phyloP scores from a whole-genome alignment of 2,888 invertebrate species.

The Caenorhabditis sp. region DNA sequence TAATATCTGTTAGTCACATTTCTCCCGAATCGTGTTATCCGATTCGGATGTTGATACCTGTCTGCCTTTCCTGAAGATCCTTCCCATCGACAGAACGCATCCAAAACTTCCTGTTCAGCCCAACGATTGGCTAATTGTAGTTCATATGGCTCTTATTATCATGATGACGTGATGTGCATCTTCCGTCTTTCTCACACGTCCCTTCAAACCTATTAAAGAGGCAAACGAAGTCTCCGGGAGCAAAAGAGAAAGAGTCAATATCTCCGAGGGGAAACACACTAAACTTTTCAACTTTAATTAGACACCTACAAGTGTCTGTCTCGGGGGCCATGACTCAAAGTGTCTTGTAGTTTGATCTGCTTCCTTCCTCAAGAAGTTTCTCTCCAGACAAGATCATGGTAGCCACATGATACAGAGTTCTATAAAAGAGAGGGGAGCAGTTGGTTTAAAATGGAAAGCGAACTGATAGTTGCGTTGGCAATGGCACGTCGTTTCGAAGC shows the following conservation, averaged over 20 bases:
- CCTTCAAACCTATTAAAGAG: constrained; percentile 36
- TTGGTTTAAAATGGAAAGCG: too few relatives aligned
- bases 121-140: constrained; percentile 21
- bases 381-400: too few relatives aligned
- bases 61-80: background rate
- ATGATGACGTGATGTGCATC: constrained; percentile 43
- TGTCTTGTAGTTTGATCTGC: constrained; percentile 40
- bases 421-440: too few relatives aligned
- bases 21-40: constrained; percentile 7
- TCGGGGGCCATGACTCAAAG: constrained; percentile 33
- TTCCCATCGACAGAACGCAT: background rate
- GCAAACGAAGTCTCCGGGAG: constrained; percentile 6
- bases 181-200: constrained; percentile 47
- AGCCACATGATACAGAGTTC: too few relatives aligned
- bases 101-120: background rate
- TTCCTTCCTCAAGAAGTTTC: background rate
- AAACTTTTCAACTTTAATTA: constrained; percentile 60
- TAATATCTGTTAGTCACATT: background rate
- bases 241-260: constrained; percentile 45
- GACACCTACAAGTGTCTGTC: constrained; percentile 43
- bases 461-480: too few relatives aligned
- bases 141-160: constrained; percentile 32
- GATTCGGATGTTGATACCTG: background rate
- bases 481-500: too few relatives aligned
- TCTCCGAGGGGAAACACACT: constrained; percentile 23